A percentile compares a stretch with the other conserved stretches of the same genome.
phyloP scores from a whole-genome alignment of 2,113 vertebrate genomes.

The Sapajus apella region DNA sequence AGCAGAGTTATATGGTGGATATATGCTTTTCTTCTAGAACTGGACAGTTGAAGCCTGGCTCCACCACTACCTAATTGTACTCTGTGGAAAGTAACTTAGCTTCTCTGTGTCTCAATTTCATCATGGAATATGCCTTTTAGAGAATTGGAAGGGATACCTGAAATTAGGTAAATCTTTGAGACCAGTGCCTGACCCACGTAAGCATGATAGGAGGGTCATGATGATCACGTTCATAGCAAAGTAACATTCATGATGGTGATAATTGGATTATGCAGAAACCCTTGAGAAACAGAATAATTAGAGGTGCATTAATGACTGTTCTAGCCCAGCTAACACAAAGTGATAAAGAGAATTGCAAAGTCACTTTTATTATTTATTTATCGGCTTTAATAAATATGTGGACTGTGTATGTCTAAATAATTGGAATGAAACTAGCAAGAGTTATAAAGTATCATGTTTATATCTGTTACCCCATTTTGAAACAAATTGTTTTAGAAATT shows the following conservation, averaged over 20 bases:
- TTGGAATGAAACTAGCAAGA: background rate
- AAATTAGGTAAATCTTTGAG: accelerated
- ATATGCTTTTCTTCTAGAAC: accelerated
- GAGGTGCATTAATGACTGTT: background rate
- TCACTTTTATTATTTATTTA: background rate
- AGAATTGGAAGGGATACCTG: too few relatives aligned
- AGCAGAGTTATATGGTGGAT: accelerated
- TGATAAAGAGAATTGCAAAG: background rate
- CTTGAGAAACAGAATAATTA: background rate
- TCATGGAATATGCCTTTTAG: accelerated
- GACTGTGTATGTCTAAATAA: background rate
- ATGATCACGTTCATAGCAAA: too few relatives aligned
- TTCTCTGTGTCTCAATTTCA: background rate
- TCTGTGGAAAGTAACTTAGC: background rate
- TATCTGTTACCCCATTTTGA: background rate
- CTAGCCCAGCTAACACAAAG: background rate
- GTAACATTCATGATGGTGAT: too few relatives aligned
- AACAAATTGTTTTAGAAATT: background rate
- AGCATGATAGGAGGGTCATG: background rate
- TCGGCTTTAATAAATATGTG: background rate
- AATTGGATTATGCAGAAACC: background rate
- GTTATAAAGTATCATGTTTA: background rate
- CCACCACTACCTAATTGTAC: too few relatives aligned
- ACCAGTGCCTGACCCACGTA: accelerated
- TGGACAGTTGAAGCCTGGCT: accelerated